A percentile compares a stretch with the other conserved stretches of the same genome.
Conservation (phyloP, 2,888 invertebrate genomes). For the Dasypogon diadema region DNA sequence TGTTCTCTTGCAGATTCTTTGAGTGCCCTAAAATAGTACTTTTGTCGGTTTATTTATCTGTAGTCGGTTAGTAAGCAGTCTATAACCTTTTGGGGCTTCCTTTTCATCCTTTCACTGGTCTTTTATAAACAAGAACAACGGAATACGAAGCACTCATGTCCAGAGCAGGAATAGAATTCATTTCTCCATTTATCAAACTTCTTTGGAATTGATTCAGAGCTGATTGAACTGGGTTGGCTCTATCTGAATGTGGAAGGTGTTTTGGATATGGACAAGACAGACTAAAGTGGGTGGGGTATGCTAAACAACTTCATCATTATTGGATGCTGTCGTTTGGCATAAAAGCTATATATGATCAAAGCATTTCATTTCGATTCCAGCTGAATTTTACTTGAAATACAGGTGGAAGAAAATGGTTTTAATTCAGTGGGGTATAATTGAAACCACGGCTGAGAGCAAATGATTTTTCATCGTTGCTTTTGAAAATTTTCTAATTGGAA, state of each 20-base stretch:
- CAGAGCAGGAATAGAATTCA: conserved; percentile 13
- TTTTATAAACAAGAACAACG: conserved; percentile 13
- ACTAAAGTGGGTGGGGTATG: background rate
- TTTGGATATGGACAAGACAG: background rate
- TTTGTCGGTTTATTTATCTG: conserved; percentile 23
- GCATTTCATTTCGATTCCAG: background rate
- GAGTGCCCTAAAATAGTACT: background rate
- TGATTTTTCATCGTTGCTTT: too few species aligned
- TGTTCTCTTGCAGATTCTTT: conserved; percentile 1
- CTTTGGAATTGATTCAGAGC: conserved; percentile 3
- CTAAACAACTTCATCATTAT: background rate
- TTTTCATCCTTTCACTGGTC: background rate
- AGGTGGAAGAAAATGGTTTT: too few species aligned
- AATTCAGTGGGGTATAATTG: too few species aligned
- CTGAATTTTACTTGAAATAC: background rate
- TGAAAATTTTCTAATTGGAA: too few species aligned
- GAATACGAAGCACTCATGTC: background rate
- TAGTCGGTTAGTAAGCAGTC: conserved; percentile 12
- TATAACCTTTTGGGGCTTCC: conserved; percentile 9
- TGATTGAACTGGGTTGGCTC: background rate
- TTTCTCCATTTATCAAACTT: background rate
- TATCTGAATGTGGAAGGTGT: background rate
- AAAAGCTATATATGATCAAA: background rate
- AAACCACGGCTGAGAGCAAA: too few species aligned
- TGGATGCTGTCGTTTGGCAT: background rate